These are phyloP conservation scores for Himalopsyche japonica DNA, from an alignment of 2,888 invertebrate species.

Conservation along the genomic window DNA sequence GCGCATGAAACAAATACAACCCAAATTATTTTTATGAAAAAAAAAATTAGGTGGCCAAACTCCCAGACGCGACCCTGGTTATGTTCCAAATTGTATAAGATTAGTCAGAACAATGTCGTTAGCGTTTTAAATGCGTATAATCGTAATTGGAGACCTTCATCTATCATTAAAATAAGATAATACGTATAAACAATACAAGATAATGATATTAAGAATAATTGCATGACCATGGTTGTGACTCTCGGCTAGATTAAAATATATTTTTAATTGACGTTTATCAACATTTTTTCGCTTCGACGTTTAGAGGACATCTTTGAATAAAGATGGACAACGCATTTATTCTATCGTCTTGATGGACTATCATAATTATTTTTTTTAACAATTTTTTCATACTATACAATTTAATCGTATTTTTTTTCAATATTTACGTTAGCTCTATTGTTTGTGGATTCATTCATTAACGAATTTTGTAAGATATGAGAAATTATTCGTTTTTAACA, in stretches of 20 bases:
- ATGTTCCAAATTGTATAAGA: too few relatives aligned
- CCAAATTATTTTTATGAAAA: too few relatives aligned
- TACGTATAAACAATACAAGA: background rate
- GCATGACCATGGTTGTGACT: background rate
- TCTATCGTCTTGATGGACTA: background rate
- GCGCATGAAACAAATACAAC: too few relatives aligned
- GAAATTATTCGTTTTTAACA: background rate
- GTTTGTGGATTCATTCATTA: constrained; percentile 8
- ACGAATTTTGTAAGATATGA: background rate
- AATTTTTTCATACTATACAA: background rate
- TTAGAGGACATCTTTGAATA: background rate
- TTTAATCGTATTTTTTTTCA: background rate
- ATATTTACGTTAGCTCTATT: constrained; percentile 28
- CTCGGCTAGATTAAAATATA: background rate
- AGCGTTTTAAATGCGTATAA: background rate
- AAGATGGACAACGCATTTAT: background rate
- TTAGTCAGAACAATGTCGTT: background rate
- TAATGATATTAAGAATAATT: background rate
- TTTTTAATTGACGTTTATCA: background rate
- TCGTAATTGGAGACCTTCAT: background rate
- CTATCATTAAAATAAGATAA: background rate
- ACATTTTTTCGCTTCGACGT: background rate
- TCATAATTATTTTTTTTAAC: background rate
- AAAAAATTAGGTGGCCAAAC: too few relatives aligned
- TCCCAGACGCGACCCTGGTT: too few relatives aligned